Conservation (phyloP, 2,113 vertebrate species). For the Collichthys lucidus region DNA sequence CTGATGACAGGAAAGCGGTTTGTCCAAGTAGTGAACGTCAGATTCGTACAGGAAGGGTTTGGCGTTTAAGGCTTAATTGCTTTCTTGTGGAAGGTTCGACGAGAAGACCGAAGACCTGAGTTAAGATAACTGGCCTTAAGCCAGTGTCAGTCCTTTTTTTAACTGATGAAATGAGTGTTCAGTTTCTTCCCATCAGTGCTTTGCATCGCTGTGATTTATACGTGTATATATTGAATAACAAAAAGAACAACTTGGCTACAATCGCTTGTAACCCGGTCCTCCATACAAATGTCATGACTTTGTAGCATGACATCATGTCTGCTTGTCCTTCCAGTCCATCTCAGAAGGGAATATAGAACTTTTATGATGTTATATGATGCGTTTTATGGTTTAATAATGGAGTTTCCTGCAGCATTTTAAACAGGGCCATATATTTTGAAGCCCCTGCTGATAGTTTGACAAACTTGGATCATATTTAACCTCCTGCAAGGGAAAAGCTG, state of each 20-base stretch:
- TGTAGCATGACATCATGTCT: conserved; percentile 68
- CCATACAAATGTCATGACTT: conserved; percentile 38
- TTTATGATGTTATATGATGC: conserved; percentile 71
- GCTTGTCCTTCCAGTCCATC: conserved; percentile 49
- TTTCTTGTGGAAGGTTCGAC: neutral
- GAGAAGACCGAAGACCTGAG: neutral
- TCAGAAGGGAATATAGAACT: conserved; percentile 49
- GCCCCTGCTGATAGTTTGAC: conserved; percentile 58
- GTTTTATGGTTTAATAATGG: conserved; percentile 67
- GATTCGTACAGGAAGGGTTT: neutral
- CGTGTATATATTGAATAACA: conserved; percentile 32
- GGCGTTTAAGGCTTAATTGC: neutral
- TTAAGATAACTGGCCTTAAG: neutral
- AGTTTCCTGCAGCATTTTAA: conserved; percentile 63
- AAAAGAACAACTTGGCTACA: conserved; percentile 38
- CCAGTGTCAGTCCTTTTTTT: neutral
- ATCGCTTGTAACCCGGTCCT: conserved; percentile 39
- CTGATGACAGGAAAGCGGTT: conserved; percentile 31
- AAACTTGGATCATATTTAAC: conserved; percentile 53
- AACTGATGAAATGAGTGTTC: conserved; percentile 17
- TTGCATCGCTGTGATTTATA: conserved; percentile 13
- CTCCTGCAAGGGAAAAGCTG: conserved; percentile 28
- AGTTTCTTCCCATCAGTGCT: conserved; percentile 21
- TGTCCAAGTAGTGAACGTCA: neutral
- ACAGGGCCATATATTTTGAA: conserved; percentile 45